A percentile compares a stretch with the other conserved stretches of the same genome.
These are phyloP conservation scores for Lepus timidus DNA, from an alignment of 2,113 vertebrate genomes.

Conservation along the genomic window DNA sequence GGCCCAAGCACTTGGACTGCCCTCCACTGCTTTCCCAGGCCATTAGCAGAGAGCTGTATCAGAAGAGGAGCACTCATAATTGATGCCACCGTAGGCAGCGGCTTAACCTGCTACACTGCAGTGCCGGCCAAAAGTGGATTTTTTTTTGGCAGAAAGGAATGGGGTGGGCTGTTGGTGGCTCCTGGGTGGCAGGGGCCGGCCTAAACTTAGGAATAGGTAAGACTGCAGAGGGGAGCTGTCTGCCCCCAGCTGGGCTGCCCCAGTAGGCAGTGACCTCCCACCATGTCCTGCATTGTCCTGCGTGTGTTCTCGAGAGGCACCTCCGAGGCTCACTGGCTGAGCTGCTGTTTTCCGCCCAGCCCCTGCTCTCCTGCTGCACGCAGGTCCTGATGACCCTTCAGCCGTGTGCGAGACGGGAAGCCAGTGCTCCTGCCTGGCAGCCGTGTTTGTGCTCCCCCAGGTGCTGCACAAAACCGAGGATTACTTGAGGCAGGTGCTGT, in stretches of 20 bases:
- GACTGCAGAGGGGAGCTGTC: background rate
- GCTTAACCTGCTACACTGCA: no score
- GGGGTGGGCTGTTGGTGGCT: background rate
- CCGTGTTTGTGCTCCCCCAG: slow-evolving; percentile 81
- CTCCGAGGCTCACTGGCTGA: no score
- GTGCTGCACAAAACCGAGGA: slow-evolving; percentile 97
- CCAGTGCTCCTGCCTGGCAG: background rate
- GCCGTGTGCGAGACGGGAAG: no score
- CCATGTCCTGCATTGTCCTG: background rate
- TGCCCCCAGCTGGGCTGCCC: background rate
- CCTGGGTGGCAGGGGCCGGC: background rate
- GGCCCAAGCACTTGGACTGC: no score
- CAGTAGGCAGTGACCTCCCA: accelerated
- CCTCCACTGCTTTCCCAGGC: no score
- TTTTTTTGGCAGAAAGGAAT: background rate
- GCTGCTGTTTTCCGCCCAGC: background rate
- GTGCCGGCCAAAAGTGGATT: no score
- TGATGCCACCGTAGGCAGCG: no score
- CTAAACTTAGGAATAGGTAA: background rate
- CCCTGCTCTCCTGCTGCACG: background rate
- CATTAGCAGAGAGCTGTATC: no score
- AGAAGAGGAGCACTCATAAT: no score
- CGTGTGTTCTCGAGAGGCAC: background rate
- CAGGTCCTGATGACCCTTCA: no score
- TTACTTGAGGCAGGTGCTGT: slow-evolving; percentile 95